Evolutionary conservation across 2,888 invertebrate species (phyloP).

Genomic region (Tridacna crocea): DNA sequence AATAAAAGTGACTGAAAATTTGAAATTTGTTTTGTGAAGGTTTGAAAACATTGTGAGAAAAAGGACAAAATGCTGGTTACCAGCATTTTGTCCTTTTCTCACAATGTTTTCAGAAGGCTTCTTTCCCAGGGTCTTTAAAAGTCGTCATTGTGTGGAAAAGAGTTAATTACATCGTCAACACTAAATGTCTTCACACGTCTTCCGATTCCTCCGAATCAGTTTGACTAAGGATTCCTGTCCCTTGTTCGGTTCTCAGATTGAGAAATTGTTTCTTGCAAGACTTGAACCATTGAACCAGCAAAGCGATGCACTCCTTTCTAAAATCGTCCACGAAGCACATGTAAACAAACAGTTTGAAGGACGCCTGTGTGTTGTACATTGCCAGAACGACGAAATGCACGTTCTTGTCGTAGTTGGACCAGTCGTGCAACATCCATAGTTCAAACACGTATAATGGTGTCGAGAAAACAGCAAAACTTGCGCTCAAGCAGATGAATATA

Average conservation of each 20-base stretch:
- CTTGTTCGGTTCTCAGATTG: too few relatives aligned
- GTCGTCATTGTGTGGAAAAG: neutral
- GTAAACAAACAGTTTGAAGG: constrained; percentile 19
- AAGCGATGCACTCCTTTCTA: neutral
- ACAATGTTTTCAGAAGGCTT: too few relatives aligned
- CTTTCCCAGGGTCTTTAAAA: too few relatives aligned
- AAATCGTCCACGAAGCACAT: neutral
- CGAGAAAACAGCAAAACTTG: constrained; percentile 9
- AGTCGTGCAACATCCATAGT: constrained; percentile 9
- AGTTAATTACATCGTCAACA: neutral
- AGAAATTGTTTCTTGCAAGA: neutral
- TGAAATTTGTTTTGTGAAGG: too few relatives aligned
- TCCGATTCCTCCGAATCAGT: constrained; percentile 2
- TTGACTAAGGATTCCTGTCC: neutral
- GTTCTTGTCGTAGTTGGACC: constrained; percentile 2
- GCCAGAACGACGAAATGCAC: neutral
- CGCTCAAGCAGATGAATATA: constrained; percentile 9
- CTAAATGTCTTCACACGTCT: neutral
- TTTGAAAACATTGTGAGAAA: too few relatives aligned
- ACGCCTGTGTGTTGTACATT: constrained; percentile 11
- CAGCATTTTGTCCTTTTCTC: too few relatives aligned
- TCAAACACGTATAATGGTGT: constrained; percentile 19
- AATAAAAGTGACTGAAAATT: too few relatives aligned
- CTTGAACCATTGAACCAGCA: neutral
- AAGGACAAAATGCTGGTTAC: too few relatives aligned